phyloP scores from a whole-genome alignment of 2,113 vertebrate genomes.

The Nannospalax galili region DNA sequence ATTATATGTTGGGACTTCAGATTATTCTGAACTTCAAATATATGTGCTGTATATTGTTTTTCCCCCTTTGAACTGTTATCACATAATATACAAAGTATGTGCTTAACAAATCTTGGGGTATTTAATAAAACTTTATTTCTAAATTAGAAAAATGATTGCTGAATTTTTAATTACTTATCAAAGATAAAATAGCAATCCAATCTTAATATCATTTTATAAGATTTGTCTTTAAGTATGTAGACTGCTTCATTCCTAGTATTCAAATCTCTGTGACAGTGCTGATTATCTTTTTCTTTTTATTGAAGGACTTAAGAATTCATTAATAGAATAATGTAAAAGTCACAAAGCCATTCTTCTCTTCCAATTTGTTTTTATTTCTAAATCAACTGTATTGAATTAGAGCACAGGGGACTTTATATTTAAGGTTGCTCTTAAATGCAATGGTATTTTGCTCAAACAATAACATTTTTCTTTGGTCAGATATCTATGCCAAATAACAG shows the following conservation, averaged over 20 bases:
- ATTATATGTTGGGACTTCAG: not conserved
- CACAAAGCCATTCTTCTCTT: not conserved
- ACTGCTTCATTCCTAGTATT: not conserved
- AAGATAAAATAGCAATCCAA: not conserved
- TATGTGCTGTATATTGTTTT: not conserved
- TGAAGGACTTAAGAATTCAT: conserved; percentile 27
- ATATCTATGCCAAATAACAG: not conserved
- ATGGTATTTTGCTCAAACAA: not conserved
- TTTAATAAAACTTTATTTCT: not conserved
- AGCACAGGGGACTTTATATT: not conserved
- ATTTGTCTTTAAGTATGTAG: not conserved
- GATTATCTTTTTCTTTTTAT: not conserved
- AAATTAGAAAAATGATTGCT: conserved; percentile 22
- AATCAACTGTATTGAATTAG: conserved; percentile 40
- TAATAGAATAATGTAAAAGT: conserved; percentile 13
- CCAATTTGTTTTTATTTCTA: conserved; percentile 25
- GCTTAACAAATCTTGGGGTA: not conserved
- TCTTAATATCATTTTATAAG: not conserved
- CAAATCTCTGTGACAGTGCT: not conserved
- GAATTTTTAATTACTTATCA: not conserved
- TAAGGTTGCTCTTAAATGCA: not conserved
- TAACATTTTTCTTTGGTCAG: not conserved
- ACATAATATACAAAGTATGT: not conserved
- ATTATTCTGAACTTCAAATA: not conserved
- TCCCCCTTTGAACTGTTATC: not conserved